Evolutionary conservation across 2,797 vertebrate genomes (phyloP).

Genomic region (Vipera ursinii): DNA sequence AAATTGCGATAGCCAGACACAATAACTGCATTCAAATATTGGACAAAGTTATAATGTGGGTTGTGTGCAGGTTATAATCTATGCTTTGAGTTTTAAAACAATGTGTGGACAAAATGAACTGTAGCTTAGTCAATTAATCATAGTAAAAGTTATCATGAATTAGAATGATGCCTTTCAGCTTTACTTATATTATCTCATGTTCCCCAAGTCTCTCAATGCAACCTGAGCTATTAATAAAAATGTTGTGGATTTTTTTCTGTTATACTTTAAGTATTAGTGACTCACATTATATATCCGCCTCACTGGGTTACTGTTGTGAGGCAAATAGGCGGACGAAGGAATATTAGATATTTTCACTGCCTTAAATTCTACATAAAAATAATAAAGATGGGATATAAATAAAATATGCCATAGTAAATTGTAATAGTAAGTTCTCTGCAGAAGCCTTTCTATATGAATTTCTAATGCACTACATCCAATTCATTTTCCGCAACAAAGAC

Average conservation of each 20-base stretch:
- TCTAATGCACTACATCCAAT: slow-evolving; percentile 5
- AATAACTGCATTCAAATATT: background rate
- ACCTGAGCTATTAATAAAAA: background rate
- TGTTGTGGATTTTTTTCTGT: background rate
- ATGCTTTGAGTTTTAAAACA: background rate
- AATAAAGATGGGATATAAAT: background rate
- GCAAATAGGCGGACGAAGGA: background rate
- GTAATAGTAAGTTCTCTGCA: background rate
- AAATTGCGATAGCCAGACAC: background rate
- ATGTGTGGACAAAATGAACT: background rate
- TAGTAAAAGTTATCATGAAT: background rate
- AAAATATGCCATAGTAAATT: background rate
- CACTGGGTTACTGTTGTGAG: background rate
- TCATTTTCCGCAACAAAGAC: background rate
- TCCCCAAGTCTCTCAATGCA: background rate
- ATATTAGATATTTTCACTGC: background rate
- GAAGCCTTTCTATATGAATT: slow-evolving; percentile 26
- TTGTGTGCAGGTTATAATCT: background rate
- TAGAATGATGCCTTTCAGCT: background rate
- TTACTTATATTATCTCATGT: background rate
- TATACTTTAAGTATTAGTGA: background rate
- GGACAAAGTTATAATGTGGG: background rate
- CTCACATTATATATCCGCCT: background rate
- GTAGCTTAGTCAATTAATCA: background rate
- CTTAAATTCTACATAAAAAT: background rate